These are phyloP conservation scores for Diachrysia chrysitis DNA, from an alignment of 2,888 invertebrate genomes.

Conservation along the genomic window DNA sequence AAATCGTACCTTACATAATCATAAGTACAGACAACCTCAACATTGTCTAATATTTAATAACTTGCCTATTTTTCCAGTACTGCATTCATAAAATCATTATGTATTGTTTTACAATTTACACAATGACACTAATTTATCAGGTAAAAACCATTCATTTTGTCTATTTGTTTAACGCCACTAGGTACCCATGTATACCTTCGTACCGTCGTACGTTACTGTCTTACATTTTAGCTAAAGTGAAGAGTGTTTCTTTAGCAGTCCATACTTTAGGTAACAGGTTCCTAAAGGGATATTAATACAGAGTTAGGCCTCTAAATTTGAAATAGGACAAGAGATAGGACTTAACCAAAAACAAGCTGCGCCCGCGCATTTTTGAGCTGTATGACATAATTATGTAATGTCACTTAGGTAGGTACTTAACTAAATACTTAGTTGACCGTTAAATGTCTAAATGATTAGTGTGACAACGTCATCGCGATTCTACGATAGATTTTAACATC, in stretches of 20 bases:
- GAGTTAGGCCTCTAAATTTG: not conserved
- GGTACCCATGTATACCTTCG: not conserved
- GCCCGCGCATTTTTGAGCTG: slow-evolving; percentile 15
- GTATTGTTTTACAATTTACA: slow-evolving; percentile 17
- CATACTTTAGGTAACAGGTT: not conserved
- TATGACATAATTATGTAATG: not conserved
- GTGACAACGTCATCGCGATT: slow-evolving; percentile 16
- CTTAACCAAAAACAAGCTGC: not conserved
- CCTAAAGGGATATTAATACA: too few relatives aligned
- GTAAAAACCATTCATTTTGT: not conserved
- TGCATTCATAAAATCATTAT: slow-evolving; percentile 31
- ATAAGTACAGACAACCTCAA: slow-evolving; percentile 26
- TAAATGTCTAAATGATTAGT: slow-evolving; percentile 11
- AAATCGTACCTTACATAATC: slow-evolving; percentile 36
- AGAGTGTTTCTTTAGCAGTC: not conserved
- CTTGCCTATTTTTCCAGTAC: slow-evolving; percentile 10
- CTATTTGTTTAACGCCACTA: not conserved
- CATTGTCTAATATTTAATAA: slow-evolving; percentile 24
- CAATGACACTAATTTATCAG: slow-evolving; percentile 5
- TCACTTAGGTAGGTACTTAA: slow-evolving; percentile 11
- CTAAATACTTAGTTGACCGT: not conserved
- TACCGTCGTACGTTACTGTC: too few relatives aligned
- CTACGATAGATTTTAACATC: slow-evolving; percentile 16
- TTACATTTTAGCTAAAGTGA: too few relatives aligned
- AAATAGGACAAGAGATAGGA: not conserved